Percentiles rank a stretch among this genome's conserved stretches.
These are phyloP conservation scores for Excalfactoria chinensis DNA, from an alignment of 2,113 vertebrate genomes.

Conservation along the genomic window DNA sequence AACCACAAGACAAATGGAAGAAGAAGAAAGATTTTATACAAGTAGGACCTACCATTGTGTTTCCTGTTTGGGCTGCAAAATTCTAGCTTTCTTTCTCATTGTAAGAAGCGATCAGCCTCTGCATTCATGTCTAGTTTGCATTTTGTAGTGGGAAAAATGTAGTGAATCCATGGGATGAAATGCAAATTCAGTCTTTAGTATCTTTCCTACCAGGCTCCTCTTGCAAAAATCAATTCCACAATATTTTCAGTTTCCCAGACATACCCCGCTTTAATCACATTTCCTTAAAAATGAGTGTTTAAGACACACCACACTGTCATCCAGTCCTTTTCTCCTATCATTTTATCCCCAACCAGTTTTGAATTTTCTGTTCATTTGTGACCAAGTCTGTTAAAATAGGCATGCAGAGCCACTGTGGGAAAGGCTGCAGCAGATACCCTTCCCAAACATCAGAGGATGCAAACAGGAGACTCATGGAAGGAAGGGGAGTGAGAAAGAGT, in stretches of 20 bases:
- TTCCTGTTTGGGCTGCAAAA: conserved; percentile 20
- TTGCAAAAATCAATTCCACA: neutral
- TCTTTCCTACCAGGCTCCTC: neutral
- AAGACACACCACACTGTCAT: neutral
- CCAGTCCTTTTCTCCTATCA: neutral
- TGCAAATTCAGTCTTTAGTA: neutral
- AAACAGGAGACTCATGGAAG: neutral
- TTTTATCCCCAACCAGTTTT: neutral
- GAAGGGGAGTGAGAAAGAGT: neutral
- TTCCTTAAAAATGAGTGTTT: neutral
- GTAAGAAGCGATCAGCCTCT: neutral
- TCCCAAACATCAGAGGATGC: neutral
- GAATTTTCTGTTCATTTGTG: neutral
- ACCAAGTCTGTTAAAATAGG: neutral
- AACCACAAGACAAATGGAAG: conserved; percentile 8
- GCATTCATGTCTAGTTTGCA: neutral
- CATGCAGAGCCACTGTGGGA: accelerated
- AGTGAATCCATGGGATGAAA: neutral
- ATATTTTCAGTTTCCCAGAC: neutral
- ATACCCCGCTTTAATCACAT: neutral
- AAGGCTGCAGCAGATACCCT: neutral
- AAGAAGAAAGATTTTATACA: conserved; percentile 23
- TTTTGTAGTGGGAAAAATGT: neutral
- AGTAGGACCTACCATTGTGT: neutral
- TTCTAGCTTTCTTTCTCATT: neutral